Percentiles rank a stretch among this genome's conserved stretches.
These are phyloP conservation scores for Catharus fuscescens DNA, from an alignment of 2,113 vertebrate genomes.

Conservation along the genomic window DNA sequence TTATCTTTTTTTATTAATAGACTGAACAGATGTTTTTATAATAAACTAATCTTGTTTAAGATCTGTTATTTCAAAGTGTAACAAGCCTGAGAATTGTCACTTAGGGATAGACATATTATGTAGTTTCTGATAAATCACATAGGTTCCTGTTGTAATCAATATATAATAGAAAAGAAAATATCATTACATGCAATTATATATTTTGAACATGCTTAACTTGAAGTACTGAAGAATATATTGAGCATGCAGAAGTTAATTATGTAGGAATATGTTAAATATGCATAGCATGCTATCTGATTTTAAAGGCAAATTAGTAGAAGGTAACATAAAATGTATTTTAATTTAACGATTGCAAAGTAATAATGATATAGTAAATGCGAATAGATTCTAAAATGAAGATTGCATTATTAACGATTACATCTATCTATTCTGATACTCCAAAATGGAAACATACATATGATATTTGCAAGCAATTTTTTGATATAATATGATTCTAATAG, in stretches of 20 bases:
- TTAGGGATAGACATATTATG: neutral
- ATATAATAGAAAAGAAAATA: neutral
- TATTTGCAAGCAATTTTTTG: neutral
- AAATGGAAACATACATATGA: neutral
- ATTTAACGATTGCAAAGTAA: conserved; percentile 33
- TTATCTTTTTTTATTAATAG: neutral
- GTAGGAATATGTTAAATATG: conserved; percentile 33
- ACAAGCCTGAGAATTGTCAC: neutral
- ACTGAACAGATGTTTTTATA: neutral
- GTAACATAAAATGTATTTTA: conserved; percentile 47
- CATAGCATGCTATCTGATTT: conserved; percentile 51
- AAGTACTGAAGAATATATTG: neutral
- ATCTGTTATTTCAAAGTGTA: neutral
- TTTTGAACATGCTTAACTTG: conserved; percentile 5
- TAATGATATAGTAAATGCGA: conserved; percentile 10
- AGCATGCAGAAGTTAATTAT: conserved; percentile 57
- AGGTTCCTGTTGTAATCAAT: neutral
- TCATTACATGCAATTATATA: conserved; percentile 41
- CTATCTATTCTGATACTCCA: neutral
- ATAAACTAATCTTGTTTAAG: neutral
- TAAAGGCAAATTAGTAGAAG: conserved; percentile 43
- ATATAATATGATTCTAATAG: neutral
- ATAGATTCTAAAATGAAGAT: conserved; percentile 37
- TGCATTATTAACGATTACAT: conserved; percentile 1
- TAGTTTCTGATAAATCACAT: neutral